Conservation (phyloP, 2,113 vertebrate species). For the Macrotis lagotis region DNA sequence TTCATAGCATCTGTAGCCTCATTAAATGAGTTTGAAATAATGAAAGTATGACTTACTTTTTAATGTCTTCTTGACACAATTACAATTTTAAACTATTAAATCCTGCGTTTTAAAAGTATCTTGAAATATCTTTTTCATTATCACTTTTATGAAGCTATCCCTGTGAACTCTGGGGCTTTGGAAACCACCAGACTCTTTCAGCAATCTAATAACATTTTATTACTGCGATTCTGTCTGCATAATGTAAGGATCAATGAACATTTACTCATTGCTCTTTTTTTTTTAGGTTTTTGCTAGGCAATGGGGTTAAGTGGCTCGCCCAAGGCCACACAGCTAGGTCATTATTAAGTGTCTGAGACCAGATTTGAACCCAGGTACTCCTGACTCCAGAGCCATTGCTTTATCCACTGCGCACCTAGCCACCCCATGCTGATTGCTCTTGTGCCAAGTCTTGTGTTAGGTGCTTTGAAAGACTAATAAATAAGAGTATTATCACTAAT, state of each 20-base stretch:
- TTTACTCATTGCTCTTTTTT: background rate
- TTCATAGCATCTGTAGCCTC: background rate
- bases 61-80: background rate
- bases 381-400: too few species aligned
- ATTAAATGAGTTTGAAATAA: background rate
- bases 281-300: too few species aligned
- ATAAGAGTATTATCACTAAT: background rate
- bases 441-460: background rate
- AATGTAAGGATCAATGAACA: background rate
- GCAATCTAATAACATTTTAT: background rate
- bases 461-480: background rate
- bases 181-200: background rate
- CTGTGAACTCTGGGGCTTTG: background rate
- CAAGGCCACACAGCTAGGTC: too few species aligned
- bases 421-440: accelerated
- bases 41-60: background rate
- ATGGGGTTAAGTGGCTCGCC: too few species aligned
- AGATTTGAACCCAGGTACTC: too few species aligned
- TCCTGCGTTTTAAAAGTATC: background rate
- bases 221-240: background rate
- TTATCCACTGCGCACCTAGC: too few species aligned
- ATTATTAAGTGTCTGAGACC: too few species aligned
- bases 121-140: background rate
- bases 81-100: conserved; percentile 8
- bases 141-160: background rate